Base-by-base conservation (phyloP, 2,797 vertebrate genomes). In the Poeciliopsis paucimaculata region DNA sequence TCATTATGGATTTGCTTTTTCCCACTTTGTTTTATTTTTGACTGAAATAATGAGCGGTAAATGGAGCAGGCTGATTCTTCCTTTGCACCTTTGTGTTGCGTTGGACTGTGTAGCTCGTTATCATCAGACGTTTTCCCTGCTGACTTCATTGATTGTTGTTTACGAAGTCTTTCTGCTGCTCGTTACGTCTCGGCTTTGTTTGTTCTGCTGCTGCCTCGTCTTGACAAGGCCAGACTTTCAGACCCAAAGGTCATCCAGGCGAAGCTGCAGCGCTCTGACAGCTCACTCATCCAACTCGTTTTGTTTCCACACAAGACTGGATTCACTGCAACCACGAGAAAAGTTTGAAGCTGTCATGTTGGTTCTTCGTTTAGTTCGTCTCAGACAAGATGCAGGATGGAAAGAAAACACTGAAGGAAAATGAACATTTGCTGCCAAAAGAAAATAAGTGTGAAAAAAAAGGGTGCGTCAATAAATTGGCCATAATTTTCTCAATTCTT, bases 151-250 rank as follows among this genome's bases (percentile, higher is more conserved):
- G 70, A 23, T 72, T 82, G 70, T 73, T 79, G 80, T 86, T 86
- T 80, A 49, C 75, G 72, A 78, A 84, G 74, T 77, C 74, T 79
- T 72, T 74, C 80, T 85, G 72, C 76, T 70, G 77, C 84, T 91
- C 82, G 64, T 91, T 84, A 87, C 53, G 4, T 0, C 77, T 5
- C 41, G 46, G 51, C 78, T 79, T 77, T 73, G 79, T 79, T 88
- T 57, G 64, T 16, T 82, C 39, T 72, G 16, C 60, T 0, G 15
- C 64, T 55, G 77, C 66, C 62, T 86, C 60, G 13, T 64, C 39
- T 46, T 43, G 71, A 78, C 84, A 18, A 81, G 84, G 55, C 75
- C 84, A 60, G 31, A 78, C 78, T 72, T 72, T 36, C 51, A 68
- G 51, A 55, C 13, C 49, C 70, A 36, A 43, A 73, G 60, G 57